Evolutionary conservation across 2,113 vertebrate genomes (phyloP), one percentile per base, ranked within the genome.

Genomic region (Seriola rivoliana): DNA sequence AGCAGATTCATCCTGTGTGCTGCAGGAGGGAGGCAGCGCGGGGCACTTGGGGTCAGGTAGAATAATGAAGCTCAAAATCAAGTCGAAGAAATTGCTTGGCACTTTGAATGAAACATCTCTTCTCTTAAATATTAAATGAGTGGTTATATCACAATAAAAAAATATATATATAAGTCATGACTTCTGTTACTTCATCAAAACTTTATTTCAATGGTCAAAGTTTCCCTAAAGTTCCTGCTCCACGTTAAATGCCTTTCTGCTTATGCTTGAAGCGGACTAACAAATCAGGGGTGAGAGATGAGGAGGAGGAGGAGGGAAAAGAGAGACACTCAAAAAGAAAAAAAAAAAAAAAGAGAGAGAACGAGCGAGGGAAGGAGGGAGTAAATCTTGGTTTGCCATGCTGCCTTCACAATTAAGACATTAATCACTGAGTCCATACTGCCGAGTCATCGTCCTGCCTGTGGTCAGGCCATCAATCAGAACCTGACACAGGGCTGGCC

Each of bases 361-460:
- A 7, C 2, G 67, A 57, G 46, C 4, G 46, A 78, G 44, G 16
- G 67, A 64, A 67, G 62, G 57, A 69, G 54, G 57, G 55, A 64
- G 82, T 83, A 89, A 88, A 89, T 90, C 81, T 83, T 42, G 74
- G 74, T 84, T 74, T 88, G 89, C 86, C 52, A 74, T 81, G 73
- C 91, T 88, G 85, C 89, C 81, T 93, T 82, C 85, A 91, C 92
- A 93, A 94, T 93, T 91, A 93, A 93, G 92, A 91, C 95, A 95
- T 95, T 95, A 91, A 95, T 95, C 94, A 95, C 85, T 46, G 52
- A 78, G 88, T 75, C 82, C 66, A 86, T 90, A 89, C 67, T 94
- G 94, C 92, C 23, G 91, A 94, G 90, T 94, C 93, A 95, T 94
- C 85, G 42, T 85, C 62, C 90, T 88, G 90, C 90, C 85, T 52